Base-by-base conservation (phyloP, 2,797 vertebrate species). In the Loriculus beryllinus region DNA sequence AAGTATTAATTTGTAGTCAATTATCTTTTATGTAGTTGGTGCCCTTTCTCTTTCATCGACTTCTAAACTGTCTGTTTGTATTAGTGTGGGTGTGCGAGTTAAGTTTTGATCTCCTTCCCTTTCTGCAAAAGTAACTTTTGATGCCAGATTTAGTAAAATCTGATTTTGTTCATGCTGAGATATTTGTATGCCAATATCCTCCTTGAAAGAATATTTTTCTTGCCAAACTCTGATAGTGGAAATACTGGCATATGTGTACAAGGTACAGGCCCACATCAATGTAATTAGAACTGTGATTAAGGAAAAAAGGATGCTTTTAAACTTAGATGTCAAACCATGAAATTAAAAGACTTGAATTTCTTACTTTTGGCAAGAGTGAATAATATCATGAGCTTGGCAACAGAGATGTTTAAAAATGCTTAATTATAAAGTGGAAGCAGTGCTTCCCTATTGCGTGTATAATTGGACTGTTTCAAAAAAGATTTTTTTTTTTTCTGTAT, bases 281-380 rank as follows among this genome's bases (percentile, higher is more conserved):
- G 57, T 95, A 87, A 96, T 96, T 97, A 96, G 37, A 87, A 74
- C 23, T 86, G 43, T 65, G 72, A 95, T 95, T 93, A 79, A 2
- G 26, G 12, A 3, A 3, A 33, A 23, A 52, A 82, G 10, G 25
- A 69, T 39, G 84, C 59, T 92, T 97, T 94, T 69, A 83, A 85
- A 93, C 45, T 93, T 93, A 42, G 35, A 54, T 97, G 96, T 94
- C 86, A 90, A 90, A 60, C 62, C 62, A 68, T 86, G 39, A 95
- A 94, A 92, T 82, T 28, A 75, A 94, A 63, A 90, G 56, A 64
- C 57, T 74, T 94, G 49, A 75, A 25, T 91, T 85, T 92, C 60
- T 91, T 87, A 22, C 8, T 90, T 91, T 96, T 91, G 94, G 77
- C 93, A 94, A 54, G 25, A 62, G 16, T 39, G 39, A 74, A 74